A percentile compares a stretch with the other conserved stretches of the same genome.
Conservation (phyloP, 2,113 vertebrate genomes). For the Trogon melanurus region DNA sequence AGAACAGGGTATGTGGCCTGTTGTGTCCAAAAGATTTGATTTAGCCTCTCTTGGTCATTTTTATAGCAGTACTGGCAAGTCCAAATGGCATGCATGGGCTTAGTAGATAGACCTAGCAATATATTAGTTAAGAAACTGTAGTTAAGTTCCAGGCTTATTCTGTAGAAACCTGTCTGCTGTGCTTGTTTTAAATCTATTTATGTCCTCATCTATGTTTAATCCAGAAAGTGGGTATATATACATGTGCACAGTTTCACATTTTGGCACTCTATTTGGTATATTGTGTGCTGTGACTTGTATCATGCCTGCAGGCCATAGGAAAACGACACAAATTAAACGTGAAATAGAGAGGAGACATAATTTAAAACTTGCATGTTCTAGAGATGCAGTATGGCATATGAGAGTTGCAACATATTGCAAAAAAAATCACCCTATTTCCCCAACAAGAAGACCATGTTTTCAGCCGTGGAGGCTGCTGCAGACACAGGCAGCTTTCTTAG, state of each 20-base stretch:
- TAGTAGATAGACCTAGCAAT: neutral
- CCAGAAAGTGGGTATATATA: slow-evolving; percentile 34
- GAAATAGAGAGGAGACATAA: slow-evolving; percentile 10
- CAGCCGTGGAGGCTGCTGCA: slow-evolving; percentile 22
- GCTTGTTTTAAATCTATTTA: slow-evolving; percentile 36
- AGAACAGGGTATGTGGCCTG: neutral
- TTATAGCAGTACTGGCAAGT: neutral
- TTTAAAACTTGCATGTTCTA: slow-evolving; percentile 45
- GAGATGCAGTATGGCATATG: slow-evolving; percentile 18
- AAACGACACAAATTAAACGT: slow-evolving; percentile 36
- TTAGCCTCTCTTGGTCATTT: neutral
- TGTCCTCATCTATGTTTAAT: slow-evolving; percentile 48
- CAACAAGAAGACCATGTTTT: slow-evolving; percentile 29
- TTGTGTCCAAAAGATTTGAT: neutral
- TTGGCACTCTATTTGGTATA: slow-evolving; percentile 38
- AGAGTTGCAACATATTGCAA: slow-evolving; percentile 58
- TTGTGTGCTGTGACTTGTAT: slow-evolving; percentile 57
- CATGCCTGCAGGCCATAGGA: slow-evolving; percentile 56
- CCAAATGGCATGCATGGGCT: neutral
- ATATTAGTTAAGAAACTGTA: neutral
- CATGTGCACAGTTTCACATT: slow-evolving; percentile 46
- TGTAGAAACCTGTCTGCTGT: neutral
- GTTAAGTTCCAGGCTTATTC: neutral
- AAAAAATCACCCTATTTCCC: slow-evolving; percentile 48
- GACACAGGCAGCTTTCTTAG: neutral